Evolutionary conservation across 2,113 vertebrate genomes (phyloP).

Genomic region (Paramisgurnus dabryanus): DNA sequence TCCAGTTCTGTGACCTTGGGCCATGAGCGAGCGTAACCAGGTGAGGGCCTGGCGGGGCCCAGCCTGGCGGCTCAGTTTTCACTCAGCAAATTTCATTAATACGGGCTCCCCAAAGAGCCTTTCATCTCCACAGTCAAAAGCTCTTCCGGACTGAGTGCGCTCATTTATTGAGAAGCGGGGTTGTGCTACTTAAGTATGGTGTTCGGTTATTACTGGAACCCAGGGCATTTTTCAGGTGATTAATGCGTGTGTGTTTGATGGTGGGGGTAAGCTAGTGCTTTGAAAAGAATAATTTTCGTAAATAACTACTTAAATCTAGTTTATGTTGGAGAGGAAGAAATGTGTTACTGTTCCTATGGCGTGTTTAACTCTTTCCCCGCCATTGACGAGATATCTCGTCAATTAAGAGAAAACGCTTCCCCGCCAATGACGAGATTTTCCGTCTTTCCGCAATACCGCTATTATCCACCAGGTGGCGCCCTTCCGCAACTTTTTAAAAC

Average conservation of each 20-base stretch:
- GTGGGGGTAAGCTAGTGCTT: conserved; percentile 22
- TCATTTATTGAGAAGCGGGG: conserved; percentile 51
- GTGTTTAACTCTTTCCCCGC: too few species aligned
- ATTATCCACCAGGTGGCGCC: too few species aligned
- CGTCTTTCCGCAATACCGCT: too few species aligned
- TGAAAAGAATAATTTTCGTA: conserved; percentile 29
- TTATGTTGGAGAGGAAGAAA: conserved; percentile 40
- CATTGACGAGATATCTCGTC: too few species aligned
- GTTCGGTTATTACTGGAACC: conserved; percentile 61
- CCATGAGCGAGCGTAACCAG: conserved; percentile 52
- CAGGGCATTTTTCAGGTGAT: conserved; percentile 60
- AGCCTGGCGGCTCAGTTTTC: conserved; percentile 63
- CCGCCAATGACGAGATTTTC: too few species aligned
- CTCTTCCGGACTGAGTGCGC: conserved; percentile 57
- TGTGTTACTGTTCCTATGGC: conserved; percentile 20
- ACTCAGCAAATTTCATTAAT: conserved; percentile 80
- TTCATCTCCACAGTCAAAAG: conserved; percentile 69
- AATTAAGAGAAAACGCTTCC: too few species aligned
- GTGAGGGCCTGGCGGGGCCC: conserved; percentile 55
- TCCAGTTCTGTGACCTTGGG: conserved; percentile 51
- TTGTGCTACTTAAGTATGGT: conserved; percentile 51
- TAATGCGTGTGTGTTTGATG: conserved; percentile 58
- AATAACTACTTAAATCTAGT: conserved; percentile 53
- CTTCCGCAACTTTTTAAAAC: too few species aligned
- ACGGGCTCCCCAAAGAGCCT: conserved; percentile 67